Evolutionary conservation across 2,797 vertebrate genomes (phyloP), one percentile per base, ranked within the genome.

Genomic region (Cirrhinus molitorella): DNA sequence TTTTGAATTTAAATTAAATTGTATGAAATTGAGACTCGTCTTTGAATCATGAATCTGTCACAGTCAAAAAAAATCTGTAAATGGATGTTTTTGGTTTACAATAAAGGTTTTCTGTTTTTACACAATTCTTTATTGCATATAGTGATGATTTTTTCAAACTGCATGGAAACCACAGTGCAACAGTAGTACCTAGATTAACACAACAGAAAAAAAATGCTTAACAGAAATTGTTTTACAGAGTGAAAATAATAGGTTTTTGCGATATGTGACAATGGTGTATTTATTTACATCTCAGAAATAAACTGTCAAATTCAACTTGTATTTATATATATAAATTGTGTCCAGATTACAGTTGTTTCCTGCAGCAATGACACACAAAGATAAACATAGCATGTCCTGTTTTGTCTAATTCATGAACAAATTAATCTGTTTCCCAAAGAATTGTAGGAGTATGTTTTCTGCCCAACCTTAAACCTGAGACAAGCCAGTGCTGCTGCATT

Each of bases 401-500:
- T 9, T 12, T 11, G 31, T 66, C 31, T 34, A 4, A 3, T 28
- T 61, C 13, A 61, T 28, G 23, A 59, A 23, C 23, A 59, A 59
- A 59, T 25, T 4, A 34, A 16, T 34, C 28, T 31, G 34, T 12
- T 53, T 21, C 16, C 17, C 34, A 31, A 31, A 17, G 8, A 53
- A 10, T 23, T 31, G 13, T 19, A 53, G 0, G 11, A 11, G 61
- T 59, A 31, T 28, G 3, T 23, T 21, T 63, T 11, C 17, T 34
- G 53, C 4, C 12, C 57, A 40, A 83, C 85, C 96, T 99, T 99
- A 1, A 99, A 90, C 85, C 95, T 96, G 93, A 97, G 92, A 83
- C 98, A 99, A 81, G 97, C 98, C 55, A 99, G 91, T 0, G 97
- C 98, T 0, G 98, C 96, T 0, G 96, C 97, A 83, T 92, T 95